Evolutionary conservation across 2,797 vertebrate genomes (phyloP), one percentile per base, ranked within the genome.

Genomic region (Protosalanx chinensis): DNA sequence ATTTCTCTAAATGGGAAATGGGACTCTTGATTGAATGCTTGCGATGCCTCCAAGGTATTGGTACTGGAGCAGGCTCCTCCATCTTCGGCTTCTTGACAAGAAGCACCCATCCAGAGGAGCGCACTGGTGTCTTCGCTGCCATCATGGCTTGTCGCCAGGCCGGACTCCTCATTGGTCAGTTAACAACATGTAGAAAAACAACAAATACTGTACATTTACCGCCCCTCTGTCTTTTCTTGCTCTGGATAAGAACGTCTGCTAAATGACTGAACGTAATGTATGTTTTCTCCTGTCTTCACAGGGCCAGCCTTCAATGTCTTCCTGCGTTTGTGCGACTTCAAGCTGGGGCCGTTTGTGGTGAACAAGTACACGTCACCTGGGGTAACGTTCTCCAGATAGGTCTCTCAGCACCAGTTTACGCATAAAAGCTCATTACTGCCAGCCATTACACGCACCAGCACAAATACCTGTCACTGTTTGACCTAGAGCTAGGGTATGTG

Each of bases 111-210:
- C 88, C 91, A 0, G 89, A 93, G 8, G 94, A 95, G 71, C 91
- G 94, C 0, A 89, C 93, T 1, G 85, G 88, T 1, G 85, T 95
- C 68, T 95, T 95, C 53, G 94, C 94, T 0, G 92, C 92, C 64
- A 85, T 95, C 64, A 95, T 95, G 94, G 94, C 94, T 2, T 93
- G 93, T 74, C 91, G 94, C 76, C 94, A 95, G 81, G 92, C 80
- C 0, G 94, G 94, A 35, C 92, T 95, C n/a, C 88, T 95, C n/a
- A 85, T 95, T 32, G 94, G 94, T 94, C 82, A 90, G 90, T 87
- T n/a, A 35, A 27, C 23, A 27, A 27, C 23, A 27, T 27, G 23
- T 27, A 27, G 23, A 27, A 27, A 27, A 27, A 27, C 23, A 27
- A 27, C 23, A 27, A 27, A 27, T 27, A 27, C 23, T 27, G 23